Percentiles rank a stretch among this genome's conserved stretches.
Conservation (phyloP, 2,113 vertebrate genomes). For the Megaceryle maxima region DNA sequence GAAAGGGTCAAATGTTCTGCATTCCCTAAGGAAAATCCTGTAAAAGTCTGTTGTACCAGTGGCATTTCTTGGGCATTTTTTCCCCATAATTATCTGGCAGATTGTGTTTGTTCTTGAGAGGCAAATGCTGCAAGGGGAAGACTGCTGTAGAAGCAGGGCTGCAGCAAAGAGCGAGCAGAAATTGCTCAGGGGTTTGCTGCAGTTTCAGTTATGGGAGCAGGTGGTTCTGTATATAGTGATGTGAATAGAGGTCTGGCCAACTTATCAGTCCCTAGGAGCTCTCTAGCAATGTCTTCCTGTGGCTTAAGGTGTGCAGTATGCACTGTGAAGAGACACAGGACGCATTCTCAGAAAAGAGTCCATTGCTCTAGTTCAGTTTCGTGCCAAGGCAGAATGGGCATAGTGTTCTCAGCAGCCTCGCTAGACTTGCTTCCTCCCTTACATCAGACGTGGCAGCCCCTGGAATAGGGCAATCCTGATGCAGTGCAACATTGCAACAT, state of each 20-base stretch:
- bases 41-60: not conserved
- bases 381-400: not conserved
- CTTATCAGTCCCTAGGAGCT: not conserved
- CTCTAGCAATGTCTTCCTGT: not conserved
- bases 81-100: not conserved
- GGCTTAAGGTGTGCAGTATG: not conserved
- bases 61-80: not conserved
- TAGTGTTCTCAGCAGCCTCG: not conserved
- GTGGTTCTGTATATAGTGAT: not conserved
- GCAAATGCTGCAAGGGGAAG: not conserved
- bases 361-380: not conserved
- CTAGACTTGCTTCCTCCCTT: not conserved
- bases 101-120: not conserved
- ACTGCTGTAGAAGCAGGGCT: not conserved
- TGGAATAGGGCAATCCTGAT: not conserved
- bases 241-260: not conserved
- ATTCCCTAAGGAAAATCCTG: not conserved
- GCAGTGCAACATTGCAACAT: accelerated
- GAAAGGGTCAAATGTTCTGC: not conserved
- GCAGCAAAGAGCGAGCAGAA: not conserved
- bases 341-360: not conserved
- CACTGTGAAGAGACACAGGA: not conserved
- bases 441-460: accelerated
- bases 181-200: not conserved
- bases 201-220: not conserved